Percentiles rank a stretch among this genome's conserved stretches.
phyloP scores from a whole-genome alignment of 2,888 invertebrate genomes.

The Drosophila mimica region DNA sequence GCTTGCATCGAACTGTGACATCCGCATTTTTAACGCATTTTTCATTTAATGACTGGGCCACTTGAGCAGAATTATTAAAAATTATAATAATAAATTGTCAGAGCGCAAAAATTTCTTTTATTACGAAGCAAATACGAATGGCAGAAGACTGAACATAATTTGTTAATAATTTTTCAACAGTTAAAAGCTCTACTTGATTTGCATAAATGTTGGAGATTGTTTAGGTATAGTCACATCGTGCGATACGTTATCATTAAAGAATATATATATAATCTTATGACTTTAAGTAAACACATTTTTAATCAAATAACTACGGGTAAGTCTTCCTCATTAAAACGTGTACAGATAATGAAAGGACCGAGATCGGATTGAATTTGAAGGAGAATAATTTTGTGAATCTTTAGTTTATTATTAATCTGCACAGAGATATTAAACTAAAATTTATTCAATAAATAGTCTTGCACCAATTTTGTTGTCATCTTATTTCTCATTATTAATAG shows the following conservation, averaged over 20 bases:
- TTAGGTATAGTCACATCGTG: too few species aligned
- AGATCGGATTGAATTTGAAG: background rate
- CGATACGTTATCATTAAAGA: too few species aligned
- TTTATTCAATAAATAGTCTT: too few species aligned
- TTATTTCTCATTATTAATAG: too few species aligned
- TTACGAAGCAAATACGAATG: slow-evolving; percentile 2
- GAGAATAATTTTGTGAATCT: too few species aligned
- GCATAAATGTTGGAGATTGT: too few species aligned
- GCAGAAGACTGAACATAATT: background rate
- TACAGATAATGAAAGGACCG: background rate
- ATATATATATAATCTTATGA: too few species aligned
- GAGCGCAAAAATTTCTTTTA: background rate
- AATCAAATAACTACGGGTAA: rapidly evolving
- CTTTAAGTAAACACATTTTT: too few species aligned
- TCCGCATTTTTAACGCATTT: slow-evolving; percentile 7
- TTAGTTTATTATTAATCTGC: too few species aligned
- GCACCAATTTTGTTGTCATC: too few species aligned
- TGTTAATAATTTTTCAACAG: background rate
- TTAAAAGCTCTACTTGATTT: too few species aligned
- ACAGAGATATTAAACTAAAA: too few species aligned
- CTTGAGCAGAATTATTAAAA: slow-evolving; percentile 30
- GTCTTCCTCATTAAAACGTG: rapidly evolving
- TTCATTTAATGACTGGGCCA: slow-evolving; percentile 23
- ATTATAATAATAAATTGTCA: slow-evolving; percentile 26
- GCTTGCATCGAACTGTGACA: slow-evolving; percentile 34